phyloP scores from a whole-genome alignment of 92 coral and sea anemone genomes.

The Parazoanthus atlanticus region DNA sequence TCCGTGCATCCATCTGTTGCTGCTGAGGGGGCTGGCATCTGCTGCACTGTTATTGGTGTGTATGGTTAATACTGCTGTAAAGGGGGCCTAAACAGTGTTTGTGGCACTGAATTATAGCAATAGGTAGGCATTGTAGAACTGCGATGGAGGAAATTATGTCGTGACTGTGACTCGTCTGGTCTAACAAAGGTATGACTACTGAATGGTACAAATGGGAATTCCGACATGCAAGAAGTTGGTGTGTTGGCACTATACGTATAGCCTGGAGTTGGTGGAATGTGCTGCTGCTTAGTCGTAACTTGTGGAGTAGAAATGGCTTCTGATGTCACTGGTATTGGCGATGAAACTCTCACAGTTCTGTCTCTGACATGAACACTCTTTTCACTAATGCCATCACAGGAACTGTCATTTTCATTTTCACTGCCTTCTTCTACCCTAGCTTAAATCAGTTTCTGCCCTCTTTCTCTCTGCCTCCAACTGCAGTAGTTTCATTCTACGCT shows the following conservation, averaged over 20 bases:
- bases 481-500: slow-evolving; percentile 19
- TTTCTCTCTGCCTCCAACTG: slow-evolving; percentile 18
- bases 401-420: slow-evolving; percentile 10
- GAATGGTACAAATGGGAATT: slow-evolving; percentile 16
- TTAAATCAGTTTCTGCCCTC: slow-evolving; percentile 7
- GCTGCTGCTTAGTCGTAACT: slow-evolving; percentile 15
- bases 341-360: background rate
- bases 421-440: slow-evolving; percentile 24
- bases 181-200: background rate
- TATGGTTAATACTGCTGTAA: background rate
- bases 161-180: slow-evolving; percentile 20
- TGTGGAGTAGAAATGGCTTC: slow-evolving; percentile 7
- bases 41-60: background rate
- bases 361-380: slow-evolving; percentile 19
- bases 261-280: background rate
- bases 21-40: slow-evolving; percentile 16
- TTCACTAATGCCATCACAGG: background rate
- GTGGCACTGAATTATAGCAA: background rate
- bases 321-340: background rate
- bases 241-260: background rate
- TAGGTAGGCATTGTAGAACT: background rate
- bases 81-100: background rate
- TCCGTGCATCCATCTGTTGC: slow-evolving; percentile 12
- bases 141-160: background rate
- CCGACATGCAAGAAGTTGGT: slow-evolving; percentile 8